Percentiles rank a stretch among this genome's conserved stretches.
phyloP scores from a whole-genome alignment of 2,888 invertebrate genomes.

The Agonopterix alstromeriana region DNA sequence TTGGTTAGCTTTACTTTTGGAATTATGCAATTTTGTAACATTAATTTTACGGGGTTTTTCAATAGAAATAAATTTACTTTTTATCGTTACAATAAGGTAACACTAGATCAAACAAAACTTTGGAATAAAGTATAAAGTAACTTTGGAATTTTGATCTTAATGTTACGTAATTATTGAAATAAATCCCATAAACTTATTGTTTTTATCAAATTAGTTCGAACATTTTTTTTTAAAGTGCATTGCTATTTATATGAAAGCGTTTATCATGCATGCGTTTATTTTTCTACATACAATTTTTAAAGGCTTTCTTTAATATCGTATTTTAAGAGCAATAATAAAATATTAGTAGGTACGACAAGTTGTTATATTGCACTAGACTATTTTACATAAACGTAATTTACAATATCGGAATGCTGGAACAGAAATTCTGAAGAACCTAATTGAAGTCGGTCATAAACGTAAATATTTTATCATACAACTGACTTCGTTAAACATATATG shows the following conservation, averaged over 20 bases:
- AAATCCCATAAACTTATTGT: too few species aligned
- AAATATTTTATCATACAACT: too few species aligned
- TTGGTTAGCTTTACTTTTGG: not conserved
- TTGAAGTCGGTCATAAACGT: too few species aligned
- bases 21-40: conserved; percentile 5
- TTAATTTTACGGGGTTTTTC: not conserved
- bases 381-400: not conserved
- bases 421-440: not conserved
- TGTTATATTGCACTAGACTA: conserved; percentile 40
- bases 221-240: too few species aligned
- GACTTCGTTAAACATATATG: too few species aligned
- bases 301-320: not conserved
- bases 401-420: not conserved
- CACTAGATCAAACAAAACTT: too few species aligned
- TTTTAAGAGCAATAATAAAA: not conserved
- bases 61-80: too few species aligned
- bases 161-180: too few species aligned
- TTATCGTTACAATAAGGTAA: too few species aligned
- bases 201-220: too few species aligned
- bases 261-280: not conserved
- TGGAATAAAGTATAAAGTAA: too few species aligned
- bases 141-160: too few species aligned
- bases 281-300: not conserved
- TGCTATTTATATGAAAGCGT: not conserved
- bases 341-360: conserved; percentile 47